phyloP scores from a whole-genome alignment of 2,888 invertebrate genomes.

The Hypolimnas misippus region DNA sequence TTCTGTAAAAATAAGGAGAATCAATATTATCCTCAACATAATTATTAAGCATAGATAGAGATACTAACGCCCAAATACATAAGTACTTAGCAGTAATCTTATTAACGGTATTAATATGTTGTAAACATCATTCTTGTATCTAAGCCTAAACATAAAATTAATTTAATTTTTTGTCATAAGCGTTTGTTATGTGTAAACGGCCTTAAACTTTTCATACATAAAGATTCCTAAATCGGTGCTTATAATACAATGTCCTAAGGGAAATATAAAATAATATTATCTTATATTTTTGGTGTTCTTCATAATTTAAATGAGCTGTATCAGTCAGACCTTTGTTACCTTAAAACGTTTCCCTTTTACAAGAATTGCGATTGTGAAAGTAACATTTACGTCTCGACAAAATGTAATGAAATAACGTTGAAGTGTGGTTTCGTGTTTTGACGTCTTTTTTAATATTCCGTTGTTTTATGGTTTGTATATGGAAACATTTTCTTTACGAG shows the following conservation, averaged over 20 bases:
- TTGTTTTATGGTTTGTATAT: no score
- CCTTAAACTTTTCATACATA: neutral
- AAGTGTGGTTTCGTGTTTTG: neutral
- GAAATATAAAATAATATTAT: neutral
- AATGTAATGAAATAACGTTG: neutral
- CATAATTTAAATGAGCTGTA: conserved; percentile 28
- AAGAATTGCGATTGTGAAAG: conserved; percentile 5
- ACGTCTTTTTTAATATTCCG: neutral
- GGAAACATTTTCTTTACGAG: no score
- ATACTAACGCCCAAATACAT: no score
- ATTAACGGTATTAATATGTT: no score
- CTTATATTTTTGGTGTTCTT: neutral
- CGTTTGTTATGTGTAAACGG: neutral
- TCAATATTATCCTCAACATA: no score
- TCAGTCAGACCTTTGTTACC: conserved; percentile 23
- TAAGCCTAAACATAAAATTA: no score
- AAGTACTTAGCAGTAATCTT: no score
- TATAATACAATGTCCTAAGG: no score
- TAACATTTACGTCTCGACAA: neutral
- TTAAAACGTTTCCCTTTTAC: conserved; percentile 23
- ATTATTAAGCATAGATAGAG: no score
- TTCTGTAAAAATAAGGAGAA: no score
- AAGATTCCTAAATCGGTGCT: neutral
- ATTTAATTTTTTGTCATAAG: no score
- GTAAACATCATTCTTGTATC: no score